Percentiles rank a stretch among this genome's conserved stretches.
Evolutionary conservation across 2,888 invertebrate species (phyloP).

Genomic region (Acholoe squamosa): DNA sequence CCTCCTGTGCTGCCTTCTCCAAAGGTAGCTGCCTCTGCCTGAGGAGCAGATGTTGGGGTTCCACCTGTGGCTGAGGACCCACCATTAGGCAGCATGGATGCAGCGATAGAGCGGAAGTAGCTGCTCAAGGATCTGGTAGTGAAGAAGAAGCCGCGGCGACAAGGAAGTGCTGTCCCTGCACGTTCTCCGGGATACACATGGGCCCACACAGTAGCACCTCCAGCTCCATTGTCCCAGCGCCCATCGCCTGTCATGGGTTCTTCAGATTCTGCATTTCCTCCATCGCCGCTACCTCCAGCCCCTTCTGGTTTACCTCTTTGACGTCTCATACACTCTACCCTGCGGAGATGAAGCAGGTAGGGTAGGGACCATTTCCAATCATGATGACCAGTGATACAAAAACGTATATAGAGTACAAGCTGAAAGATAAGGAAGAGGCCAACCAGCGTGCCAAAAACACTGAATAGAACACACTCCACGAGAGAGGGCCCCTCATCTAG

Average conservation of each 20-base stretch:
- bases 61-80: background rate
- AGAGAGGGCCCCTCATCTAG: constrained; percentile 6
- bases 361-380: constrained; percentile 52
- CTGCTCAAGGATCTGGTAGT: constrained; percentile 35
- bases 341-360: background rate
- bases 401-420: constrained; percentile 43
- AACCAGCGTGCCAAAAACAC: constrained; percentile 58
- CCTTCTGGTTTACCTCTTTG: background rate
- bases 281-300: background rate
- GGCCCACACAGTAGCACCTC: constrained; percentile 32
- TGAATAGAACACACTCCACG: constrained; percentile 50
- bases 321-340: background rate
- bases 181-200: constrained; percentile 42
- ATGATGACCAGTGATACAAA: constrained; percentile 48
- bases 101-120: constrained; percentile 47
- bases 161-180: background rate
- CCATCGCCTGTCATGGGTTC: background rate
- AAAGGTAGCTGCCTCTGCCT: background rate
- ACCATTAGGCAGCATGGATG: background rate
- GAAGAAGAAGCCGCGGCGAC: constrained; percentile 42
- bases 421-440: constrained; percentile 45
- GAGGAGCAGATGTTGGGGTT: background rate
- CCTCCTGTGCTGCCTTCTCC: too few relatives aligned
- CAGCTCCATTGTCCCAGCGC: background rate
- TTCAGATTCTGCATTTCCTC: background rate